A percentile compares a stretch with the other conserved stretches of the same genome.
These are phyloP conservation scores for Cecidostiba fungosa DNA, from an alignment of 2,888 invertebrate genomes.

Conservation along the genomic window DNA sequence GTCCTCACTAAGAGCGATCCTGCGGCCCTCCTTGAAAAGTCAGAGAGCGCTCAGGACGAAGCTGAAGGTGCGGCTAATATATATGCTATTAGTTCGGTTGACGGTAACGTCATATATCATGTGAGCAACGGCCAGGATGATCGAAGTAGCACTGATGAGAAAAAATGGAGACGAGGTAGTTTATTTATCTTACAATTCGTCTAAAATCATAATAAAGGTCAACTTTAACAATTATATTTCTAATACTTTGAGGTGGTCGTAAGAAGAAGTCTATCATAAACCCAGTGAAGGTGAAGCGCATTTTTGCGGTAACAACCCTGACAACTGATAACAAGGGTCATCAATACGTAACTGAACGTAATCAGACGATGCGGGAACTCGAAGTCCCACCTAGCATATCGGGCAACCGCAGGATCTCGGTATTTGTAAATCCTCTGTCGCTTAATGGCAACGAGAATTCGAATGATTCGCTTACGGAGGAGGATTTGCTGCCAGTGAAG, in stretches of 20 bases:
- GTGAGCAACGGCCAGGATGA: constrained; percentile 80
- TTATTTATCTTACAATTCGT: neutral
- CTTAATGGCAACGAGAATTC: constrained; percentile 76
- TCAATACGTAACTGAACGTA: constrained; percentile 80
- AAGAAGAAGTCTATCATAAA: constrained; percentile 75
- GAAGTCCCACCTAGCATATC: constrained; percentile 82
- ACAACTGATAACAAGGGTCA: constrained; percentile 79
- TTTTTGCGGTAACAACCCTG: constrained; percentile 82
- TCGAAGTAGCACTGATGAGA: constrained; percentile 67
- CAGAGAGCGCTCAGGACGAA: constrained; percentile 74
- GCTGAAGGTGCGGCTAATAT: constrained; percentile 82
- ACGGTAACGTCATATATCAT: constrained; percentile 88
- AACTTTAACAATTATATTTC: neutral
- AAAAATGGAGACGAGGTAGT: constrained; percentile 66
- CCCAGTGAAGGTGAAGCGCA: constrained; percentile 80
- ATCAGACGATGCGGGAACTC: constrained; percentile 79
- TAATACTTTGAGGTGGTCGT: constrained; percentile 49
- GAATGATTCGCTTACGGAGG: constrained; percentile 77
- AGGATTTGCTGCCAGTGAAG: constrained; percentile 71
- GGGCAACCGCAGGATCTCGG: constrained; percentile 82
- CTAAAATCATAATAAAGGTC: neutral
- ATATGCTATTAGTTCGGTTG: constrained; percentile 91
- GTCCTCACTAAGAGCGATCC: constrained; percentile 75
- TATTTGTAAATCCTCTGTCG: constrained; percentile 85
- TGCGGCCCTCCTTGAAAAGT: constrained; percentile 70